Evolutionary conservation across 2,797 vertebrate genomes (phyloP), one percentile per base, ranked within the genome.

Genomic region (Myotis myotis): DNA sequence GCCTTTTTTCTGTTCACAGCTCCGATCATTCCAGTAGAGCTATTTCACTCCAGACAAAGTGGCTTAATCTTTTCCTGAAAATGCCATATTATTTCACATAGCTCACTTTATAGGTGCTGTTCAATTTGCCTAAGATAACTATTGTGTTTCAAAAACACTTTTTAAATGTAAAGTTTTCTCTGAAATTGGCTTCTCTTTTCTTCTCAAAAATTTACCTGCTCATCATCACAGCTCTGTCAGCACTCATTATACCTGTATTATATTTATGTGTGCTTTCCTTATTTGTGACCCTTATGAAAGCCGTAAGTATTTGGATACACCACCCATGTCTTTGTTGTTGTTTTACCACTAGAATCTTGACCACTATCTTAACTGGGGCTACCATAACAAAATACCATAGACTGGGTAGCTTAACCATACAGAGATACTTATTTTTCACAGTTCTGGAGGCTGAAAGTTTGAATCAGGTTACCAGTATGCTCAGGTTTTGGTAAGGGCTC

Each of bases 111-210:
- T 41, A n/a, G 11, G 12, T 66, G 64, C 47, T 80, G 1, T 81
- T 93, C 22, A 38, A 25, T 71, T 62, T 13, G n/a, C 68, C 64
- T 80, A 38, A 90, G 55, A n/a, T 68, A 84, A 64, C 44, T 79
- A 3, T 90, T 87, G 85, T 62, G 41, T 82, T 85, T 81, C 38
- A 80, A 76, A 72, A 64, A 70, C n/a, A 62, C 38, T 81, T 94
- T 51, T 70, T 49, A 89, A 38, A 70, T 57, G 10, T 64, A 20
- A 90, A 30, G 25, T 55, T 91, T 95, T 25, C 20, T 51, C 15
- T 41, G 60, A 64, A 22, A 10, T 60, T 36, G 66, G 6, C 22
- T 62, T 9, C 72, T 51, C 7, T 51, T 79, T 75, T 86, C 44
- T 51, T 74, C 25, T 88, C 22, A 68, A 4, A n/a, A 66, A 57